A percentile compares a stretch with the other conserved stretches of the same genome.
Conservation (phyloP, 2,113 vertebrate species). For the Rousettus leschenaultii region DNA sequence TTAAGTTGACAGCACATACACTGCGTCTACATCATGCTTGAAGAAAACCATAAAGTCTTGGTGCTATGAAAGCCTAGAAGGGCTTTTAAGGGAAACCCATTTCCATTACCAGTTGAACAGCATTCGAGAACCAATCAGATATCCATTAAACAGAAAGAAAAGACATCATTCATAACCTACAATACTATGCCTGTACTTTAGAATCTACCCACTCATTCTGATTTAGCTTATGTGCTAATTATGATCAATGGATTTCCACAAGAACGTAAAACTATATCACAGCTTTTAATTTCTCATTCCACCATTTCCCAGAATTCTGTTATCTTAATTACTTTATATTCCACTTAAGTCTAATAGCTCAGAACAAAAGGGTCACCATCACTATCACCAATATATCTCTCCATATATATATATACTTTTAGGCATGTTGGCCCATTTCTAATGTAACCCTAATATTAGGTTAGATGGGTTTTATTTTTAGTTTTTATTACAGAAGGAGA, state of each 20-base stretch:
- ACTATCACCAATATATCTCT: constrained; percentile 49
- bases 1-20: constrained; percentile 78
- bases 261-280: constrained; percentile 56
- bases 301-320: constrained; percentile 72
- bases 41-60: constrained; percentile 68
- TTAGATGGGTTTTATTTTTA: constrained; percentile 65
- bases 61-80: constrained; percentile 45
- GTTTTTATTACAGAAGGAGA: constrained; percentile 58
- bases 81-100: constrained; percentile 64
- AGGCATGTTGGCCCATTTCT: constrained; percentile 33
- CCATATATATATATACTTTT: constrained; percentile 26
- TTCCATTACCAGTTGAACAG: constrained; percentile 58
- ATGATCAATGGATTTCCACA: constrained; percentile 67
- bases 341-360: constrained; percentile 72
- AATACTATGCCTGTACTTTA: constrained; percentile 50
- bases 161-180: constrained; percentile 67
- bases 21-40: constrained; percentile 61
- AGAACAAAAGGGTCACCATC: constrained; percentile 67
- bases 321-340: constrained; percentile 74
- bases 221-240: constrained; percentile 68
- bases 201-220: constrained; percentile 61
- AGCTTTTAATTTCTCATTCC: constrained; percentile 67
- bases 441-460: constrained; percentile 57
- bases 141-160: constrained; percentile 70
- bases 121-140: constrained; percentile 71